phyloP scores from a whole-genome alignment of 2,113 vertebrate species.

The Chiloscyllium plagiosum region DNA sequence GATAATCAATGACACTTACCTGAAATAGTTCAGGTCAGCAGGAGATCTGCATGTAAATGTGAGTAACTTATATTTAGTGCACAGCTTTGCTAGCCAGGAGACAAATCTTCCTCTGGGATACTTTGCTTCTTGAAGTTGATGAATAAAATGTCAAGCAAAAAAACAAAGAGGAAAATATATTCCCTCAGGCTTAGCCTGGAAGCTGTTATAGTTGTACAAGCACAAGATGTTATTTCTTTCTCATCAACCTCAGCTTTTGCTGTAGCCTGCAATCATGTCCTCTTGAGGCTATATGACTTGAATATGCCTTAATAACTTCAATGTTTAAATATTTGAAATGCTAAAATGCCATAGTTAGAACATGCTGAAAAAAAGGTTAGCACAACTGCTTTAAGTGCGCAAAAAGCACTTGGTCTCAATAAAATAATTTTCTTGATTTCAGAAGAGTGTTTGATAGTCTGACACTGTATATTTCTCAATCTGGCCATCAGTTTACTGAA shows the following conservation, averaged over 20 bases:
- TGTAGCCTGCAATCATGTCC: neutral
- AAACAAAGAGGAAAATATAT: neutral
- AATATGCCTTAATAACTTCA: neutral
- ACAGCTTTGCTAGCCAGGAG: neutral
- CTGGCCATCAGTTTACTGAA: neutral
- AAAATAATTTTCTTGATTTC: neutral
- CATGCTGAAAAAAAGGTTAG: neutral
- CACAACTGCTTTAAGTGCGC: neutral
- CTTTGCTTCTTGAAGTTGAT: neutral
- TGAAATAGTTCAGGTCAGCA: neutral
- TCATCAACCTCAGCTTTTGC: neutral
- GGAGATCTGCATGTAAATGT: neutral
- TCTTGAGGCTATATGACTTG: neutral
- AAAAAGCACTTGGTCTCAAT: neutral
- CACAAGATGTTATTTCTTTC: slow-evolving; percentile 5
- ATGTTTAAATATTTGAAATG: neutral
- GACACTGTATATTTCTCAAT: neutral
- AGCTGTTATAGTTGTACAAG: neutral
- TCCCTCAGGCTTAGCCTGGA: slow-evolving; percentile 6
- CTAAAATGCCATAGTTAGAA: neutral
- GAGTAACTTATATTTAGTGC: neutral
- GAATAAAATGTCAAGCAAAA: slow-evolving; percentile 21
- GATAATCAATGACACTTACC: neutral
- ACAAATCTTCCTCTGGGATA: neutral
- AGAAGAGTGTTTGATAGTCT: neutral